Conservation (phyloP, 2,888 invertebrate species). For the Arctia plantaginis region DNA sequence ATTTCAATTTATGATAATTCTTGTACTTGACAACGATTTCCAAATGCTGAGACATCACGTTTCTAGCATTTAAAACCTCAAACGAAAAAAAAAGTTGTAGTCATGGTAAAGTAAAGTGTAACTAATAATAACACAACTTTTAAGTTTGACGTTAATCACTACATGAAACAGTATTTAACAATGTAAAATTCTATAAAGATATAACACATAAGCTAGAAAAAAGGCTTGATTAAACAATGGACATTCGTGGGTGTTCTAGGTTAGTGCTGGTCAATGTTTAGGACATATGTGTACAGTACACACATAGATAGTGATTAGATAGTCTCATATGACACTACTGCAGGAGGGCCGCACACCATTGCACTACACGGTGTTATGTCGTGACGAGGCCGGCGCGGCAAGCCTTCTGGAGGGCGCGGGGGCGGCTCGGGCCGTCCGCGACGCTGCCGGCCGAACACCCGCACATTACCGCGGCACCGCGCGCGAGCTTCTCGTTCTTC, state of each 20-base stretch:
- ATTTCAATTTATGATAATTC: not conserved
- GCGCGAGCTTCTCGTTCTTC: constrained; percentile 75
- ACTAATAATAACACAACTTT: not conserved
- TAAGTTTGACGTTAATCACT: not conserved
- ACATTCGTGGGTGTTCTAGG: not conserved
- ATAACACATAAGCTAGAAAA: not conserved
- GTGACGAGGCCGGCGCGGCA: constrained; percentile 91
- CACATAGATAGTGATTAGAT: not conserved
- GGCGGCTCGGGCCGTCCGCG: constrained; percentile 92
- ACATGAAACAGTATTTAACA: not conserved
- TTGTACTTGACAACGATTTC: no score
- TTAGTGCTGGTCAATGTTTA: constrained; percentile 10
- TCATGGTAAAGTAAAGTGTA: not conserved
- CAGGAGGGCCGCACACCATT: constrained; percentile 89
- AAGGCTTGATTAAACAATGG: not conserved
- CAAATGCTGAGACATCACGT: no score
- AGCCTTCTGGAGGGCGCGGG: constrained; percentile 92
- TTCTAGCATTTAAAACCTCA: no score
- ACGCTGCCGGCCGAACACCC: constrained; percentile 88
- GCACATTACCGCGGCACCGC: constrained; percentile 76
- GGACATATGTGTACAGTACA: not conserved
- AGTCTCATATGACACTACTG: not conserved
- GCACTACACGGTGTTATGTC: constrained; percentile 93
- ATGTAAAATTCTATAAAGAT: not conserved
- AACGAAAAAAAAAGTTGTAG: not conserved